Base-by-base conservation (phyloP, 1,140 invertebrate species). In the Plectrocnemia conspersa region DNA sequence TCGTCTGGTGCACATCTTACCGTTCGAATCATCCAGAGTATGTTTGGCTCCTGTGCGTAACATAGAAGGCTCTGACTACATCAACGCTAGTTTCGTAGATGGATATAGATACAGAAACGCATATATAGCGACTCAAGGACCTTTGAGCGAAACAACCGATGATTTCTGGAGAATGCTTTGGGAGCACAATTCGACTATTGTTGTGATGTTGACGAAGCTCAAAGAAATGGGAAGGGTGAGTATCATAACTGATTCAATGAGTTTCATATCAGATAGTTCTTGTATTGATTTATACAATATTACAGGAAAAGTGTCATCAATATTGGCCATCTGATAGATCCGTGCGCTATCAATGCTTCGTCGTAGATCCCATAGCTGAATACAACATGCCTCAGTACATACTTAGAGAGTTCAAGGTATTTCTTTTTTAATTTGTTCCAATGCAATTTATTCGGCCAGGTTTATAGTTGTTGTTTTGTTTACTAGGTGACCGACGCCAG, bases 101-200 rank as follows among this genome's bases (percentile, higher is more conserved):
- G 96, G 90, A 0, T 93, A 93, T 71, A 80, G 84, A 27, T 94
- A 93, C 73, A 82, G 91, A 16, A 86, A 83, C 53, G 94, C 94
- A 2, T 99, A 99, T 66, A 96, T 99, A 56, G 97, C 97, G 0
- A 97, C 97, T 3, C 97, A 99, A 76, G 96, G 95, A 7, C 97
- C 97, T 0, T 73, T 98, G 11, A 83, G 84, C 19, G 92, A 98
- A 62, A 99, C 97, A 0, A 92, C 92, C 0, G 93, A 97, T 63
- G 97, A 99, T 68, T 95, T 99, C 65, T 99, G 97, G 97, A 79
- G 97, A 57, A 98, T 98, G 96, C 76, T 99, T n/a, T 99, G 97
- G 97, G 96, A 99, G 69, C 94, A 99, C 68, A 98, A 99, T 72
- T 98, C 94, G 0, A 98, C 93, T 3, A 99, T 99, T 69, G 88